These are phyloP conservation scores for Pterobdella sp. DNA, from an alignment of 2,888 invertebrate genomes.

Conservation along the genomic window DNA sequence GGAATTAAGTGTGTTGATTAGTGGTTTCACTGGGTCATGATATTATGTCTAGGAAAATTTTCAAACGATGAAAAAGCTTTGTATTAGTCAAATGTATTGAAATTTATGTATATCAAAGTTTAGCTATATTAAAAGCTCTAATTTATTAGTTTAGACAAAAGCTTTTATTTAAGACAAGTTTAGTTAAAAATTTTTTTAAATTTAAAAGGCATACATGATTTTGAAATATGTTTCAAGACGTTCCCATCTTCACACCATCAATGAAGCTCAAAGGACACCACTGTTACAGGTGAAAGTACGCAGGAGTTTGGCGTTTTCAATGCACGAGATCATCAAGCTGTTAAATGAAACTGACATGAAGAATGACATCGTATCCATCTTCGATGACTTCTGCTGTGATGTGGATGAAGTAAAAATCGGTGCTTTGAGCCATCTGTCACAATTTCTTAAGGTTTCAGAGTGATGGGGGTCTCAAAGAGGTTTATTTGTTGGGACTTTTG, in stretches of 20 bases:
- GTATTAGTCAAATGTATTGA: not conserved
- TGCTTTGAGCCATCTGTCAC: conserved; percentile 19
- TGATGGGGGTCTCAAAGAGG: not conserved
- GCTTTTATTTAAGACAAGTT: not conserved
- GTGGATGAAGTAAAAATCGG: conserved; percentile 27
- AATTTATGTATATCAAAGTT: not conserved
- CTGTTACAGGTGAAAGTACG: conserved; percentile 25
- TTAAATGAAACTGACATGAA: conserved; percentile 17
- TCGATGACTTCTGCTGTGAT: conserved; percentile 30
- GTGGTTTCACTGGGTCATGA: not conserved
- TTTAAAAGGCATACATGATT: too few relatives aligned
- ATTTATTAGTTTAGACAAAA: not conserved
- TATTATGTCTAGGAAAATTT: not conserved
- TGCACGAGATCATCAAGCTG: too few relatives aligned
- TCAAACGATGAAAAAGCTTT: too few relatives aligned
- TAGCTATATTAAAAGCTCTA: not conserved
- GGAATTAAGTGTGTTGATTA: not conserved
- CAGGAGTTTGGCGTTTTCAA: conserved; percentile 25
- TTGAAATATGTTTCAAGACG: too few relatives aligned
- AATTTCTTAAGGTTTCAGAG: conserved; percentile 25
- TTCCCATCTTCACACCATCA: too few relatives aligned
- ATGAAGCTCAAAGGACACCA: too few relatives aligned
- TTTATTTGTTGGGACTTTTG: not conserved
- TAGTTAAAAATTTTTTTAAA: not conserved
- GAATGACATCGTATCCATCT: conserved; percentile 24